Percentiles rank a stretch among this genome's conserved stretches.
phyloP scores from a whole-genome alignment of 1,140 invertebrate genomes.

The Camponotus vicinus region DNA sequence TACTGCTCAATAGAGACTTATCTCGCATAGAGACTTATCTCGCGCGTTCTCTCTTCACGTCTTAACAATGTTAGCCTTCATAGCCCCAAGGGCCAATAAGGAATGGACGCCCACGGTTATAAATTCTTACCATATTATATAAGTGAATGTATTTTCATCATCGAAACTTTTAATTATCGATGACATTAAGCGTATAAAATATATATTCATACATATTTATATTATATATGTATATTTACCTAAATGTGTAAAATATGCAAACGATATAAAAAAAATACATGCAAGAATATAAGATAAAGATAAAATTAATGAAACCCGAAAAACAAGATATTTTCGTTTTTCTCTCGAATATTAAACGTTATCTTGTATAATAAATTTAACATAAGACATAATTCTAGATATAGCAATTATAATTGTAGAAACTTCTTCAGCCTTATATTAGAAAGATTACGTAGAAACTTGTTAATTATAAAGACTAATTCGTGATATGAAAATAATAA shows the following conservation, averaged over 20 bases:
- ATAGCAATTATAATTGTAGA: not conserved
- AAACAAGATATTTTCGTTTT: not conserved
- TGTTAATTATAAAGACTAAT: not conserved
- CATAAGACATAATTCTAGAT: not conserved
- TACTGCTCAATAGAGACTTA: slow-evolving; percentile 31
- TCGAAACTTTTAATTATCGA: slow-evolving; percentile 45
- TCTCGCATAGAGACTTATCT: slow-evolving; percentile 1
- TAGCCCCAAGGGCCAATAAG: slow-evolving; percentile 57
- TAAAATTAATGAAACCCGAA: not conserved
- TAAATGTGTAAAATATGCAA: too few species aligned
- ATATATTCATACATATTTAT: not conserved
- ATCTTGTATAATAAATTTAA: not conserved
- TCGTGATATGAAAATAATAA: slow-evolving; percentile 9
- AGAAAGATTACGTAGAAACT: not conserved
- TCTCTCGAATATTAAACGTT: not conserved
- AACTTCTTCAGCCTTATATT: not conserved
- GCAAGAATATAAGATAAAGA: not conserved
- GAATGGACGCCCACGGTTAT: slow-evolving; percentile 44
- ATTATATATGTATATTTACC: too few species aligned
- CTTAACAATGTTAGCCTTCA: slow-evolving; percentile 55
- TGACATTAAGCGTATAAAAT: not conserved
- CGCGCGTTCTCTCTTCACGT: slow-evolving; percentile 32
- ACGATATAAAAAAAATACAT: not conserved
- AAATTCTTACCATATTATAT: slow-evolving; percentile 54
- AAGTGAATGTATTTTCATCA: slow-evolving; percentile 51